Evolutionary conservation across 2,113 vertebrate species (phyloP), one percentile per base, ranked within the genome.

Genomic region (Sturnira hondurensis): DNA sequence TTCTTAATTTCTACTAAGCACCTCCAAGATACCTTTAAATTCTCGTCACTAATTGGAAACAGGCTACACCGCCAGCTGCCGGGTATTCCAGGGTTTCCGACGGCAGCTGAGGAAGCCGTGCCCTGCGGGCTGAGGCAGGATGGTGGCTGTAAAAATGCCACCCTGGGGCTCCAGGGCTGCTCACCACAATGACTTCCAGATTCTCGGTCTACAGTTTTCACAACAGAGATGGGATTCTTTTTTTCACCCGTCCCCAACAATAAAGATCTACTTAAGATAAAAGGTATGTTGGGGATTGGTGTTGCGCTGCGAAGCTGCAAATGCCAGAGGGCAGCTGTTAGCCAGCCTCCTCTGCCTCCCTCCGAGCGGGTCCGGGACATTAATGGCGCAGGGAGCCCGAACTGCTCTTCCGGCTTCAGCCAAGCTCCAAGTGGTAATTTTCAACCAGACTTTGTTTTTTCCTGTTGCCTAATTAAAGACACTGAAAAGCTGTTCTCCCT

Each of bases 381-480:
- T 89, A 76, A 0, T 20, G 88, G 36, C 92, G 17, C 11, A 63
- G 16, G n/a, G 86, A 86, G 33, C 38, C 43, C 26, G 81, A 9
- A 17, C 36, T 41, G 65, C 61, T 58, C 41, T 78, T 76, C 47
- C 89, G 90, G 86, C 94, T n/a, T 38, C 50, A 65, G 78, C 61
- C 24, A 36, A 91, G 47, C 70, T 96, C 77, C 54, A 88, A 89
- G 86, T 81, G 78, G 61, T 89, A 80, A 68, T 94, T 96, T 83
- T 63, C 84, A 91, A 87, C 89, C 96, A 97, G 96, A 96, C 94
- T 97, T 88, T 96, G 88, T 97, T 97, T 97, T 93, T 96, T 91
- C 96, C 80, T 96, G 74, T 96, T 97, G 93, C 80, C 97, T 96
- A 94, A 96, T 95, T 96, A 96, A 94, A 96, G 96, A 93, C 89